These are phyloP conservation scores for Erythrocebus patas DNA, from an alignment of 2,113 vertebrate genomes.

Conservation along the genomic window DNA sequence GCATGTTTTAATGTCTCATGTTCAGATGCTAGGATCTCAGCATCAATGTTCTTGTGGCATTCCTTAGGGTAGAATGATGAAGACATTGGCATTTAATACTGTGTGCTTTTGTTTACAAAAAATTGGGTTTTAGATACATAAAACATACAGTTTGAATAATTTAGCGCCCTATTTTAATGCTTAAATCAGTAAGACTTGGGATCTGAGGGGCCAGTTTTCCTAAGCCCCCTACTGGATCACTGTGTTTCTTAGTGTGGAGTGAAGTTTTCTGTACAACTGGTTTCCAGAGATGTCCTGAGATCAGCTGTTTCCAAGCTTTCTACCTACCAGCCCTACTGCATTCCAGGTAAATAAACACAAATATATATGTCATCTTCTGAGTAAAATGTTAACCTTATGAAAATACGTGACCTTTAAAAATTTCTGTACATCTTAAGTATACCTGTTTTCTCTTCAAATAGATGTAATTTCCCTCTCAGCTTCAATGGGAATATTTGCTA, in stretches of 20 bases:
- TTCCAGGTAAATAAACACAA: too few species aligned
- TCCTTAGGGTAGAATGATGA: background rate
- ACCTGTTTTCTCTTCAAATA: background rate
- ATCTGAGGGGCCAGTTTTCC: background rate
- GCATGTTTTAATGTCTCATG: background rate
- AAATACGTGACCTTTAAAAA: background rate
- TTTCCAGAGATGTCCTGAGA: background rate
- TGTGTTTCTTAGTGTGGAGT: background rate
- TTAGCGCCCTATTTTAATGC: background rate
- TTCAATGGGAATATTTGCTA: background rate
- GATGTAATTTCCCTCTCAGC: background rate
- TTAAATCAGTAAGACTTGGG: background rate
- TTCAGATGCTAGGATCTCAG: background rate
- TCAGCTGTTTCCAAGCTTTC: background rate
- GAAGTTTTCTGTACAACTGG: background rate
- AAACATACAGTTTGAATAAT: background rate
- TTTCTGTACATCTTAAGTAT: background rate
- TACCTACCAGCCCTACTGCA: background rate
- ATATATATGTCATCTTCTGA: background rate
- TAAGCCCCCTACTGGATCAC: background rate
- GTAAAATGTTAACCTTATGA: background rate
- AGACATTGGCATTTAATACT: background rate
- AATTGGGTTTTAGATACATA: background rate
- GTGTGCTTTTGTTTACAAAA: background rate
- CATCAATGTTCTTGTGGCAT: background rate